These are phyloP conservation scores for Morinoia aosen DNA, from an alignment of 2,888 invertebrate genomes.

Conservation along the genomic window DNA sequence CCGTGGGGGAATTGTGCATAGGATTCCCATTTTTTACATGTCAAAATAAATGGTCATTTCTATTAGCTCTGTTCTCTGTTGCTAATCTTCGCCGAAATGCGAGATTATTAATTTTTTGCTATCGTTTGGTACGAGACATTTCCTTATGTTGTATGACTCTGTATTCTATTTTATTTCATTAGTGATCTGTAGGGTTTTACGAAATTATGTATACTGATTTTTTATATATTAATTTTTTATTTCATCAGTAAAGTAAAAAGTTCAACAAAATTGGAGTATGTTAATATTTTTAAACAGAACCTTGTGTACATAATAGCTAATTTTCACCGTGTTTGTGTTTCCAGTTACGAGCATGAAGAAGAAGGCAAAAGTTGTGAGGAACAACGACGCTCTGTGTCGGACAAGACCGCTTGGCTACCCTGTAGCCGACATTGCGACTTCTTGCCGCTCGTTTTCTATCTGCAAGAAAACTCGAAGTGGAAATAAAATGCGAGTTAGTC, in stretches of 20 bases:
- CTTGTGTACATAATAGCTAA: neutral
- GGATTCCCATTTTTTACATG: no score
- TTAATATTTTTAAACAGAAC: neutral
- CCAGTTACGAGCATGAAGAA: neutral
- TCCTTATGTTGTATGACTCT: no score
- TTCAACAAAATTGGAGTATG: neutral
- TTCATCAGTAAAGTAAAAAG: neutral
- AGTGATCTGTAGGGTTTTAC: neutral
- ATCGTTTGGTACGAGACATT: no score
- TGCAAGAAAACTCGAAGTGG: constrained; percentile 54
- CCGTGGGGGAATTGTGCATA: no score
- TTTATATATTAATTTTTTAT: neutral
- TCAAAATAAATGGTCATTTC: no score
- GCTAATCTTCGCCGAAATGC: no score
- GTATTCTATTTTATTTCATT: no score
- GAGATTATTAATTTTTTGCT: no score
- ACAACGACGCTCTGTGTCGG: constrained; percentile 55
- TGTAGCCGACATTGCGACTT: constrained; percentile 56
- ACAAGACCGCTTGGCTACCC: constrained; percentile 57
- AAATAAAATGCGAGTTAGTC: constrained; percentile 32
- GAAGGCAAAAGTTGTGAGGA: constrained; percentile 31
- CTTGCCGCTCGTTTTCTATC: constrained; percentile 56
- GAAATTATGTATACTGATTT: neutral
- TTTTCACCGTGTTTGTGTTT: neutral
- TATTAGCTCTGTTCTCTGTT: no score